Conservation (phyloP, 1,140 invertebrate species). For the Pseudomyrmex pallidus region DNA sequence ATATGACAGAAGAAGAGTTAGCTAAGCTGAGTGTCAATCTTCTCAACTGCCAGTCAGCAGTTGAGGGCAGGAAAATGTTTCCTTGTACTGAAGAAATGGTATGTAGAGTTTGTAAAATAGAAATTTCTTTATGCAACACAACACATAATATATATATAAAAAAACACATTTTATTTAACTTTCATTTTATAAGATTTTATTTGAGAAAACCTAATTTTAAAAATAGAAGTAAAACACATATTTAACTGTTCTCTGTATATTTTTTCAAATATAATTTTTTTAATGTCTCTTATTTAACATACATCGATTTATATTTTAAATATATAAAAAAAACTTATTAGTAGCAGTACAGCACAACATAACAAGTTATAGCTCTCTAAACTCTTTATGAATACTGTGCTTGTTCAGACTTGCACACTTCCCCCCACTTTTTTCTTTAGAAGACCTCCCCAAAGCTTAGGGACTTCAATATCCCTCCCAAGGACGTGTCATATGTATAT, state of each 20-base stretch:
- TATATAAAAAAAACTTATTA: not conserved
- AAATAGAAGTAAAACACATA: not conserved
- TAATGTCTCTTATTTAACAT: not conserved
- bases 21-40: constrained; percentile 89
- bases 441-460: constrained; percentile 34
- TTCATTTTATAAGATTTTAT: not conserved
- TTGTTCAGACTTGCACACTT: constrained; percentile 76
- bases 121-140: too few species aligned
- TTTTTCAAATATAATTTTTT: not conserved
- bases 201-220: constrained; percentile 5
- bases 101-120: constrained; percentile 46
- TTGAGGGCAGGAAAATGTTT: constrained; percentile 87
- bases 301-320: not conserved
- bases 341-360: not conserved
- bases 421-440: constrained; percentile 25
- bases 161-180: too few species aligned
- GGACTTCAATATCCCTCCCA: not conserved
- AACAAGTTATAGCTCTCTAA: not conserved
- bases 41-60: constrained; percentile 89
- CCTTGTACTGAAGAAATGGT: constrained; percentile 88
- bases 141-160: too few species aligned
- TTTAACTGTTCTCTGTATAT: not conserved
- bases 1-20: constrained; percentile 88
- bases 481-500: not conserved
- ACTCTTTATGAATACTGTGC: constrained; percentile 39